Base-by-base conservation (phyloP, 2,113 vertebrate genomes). In the Monarcha castaneiventris region DNA sequence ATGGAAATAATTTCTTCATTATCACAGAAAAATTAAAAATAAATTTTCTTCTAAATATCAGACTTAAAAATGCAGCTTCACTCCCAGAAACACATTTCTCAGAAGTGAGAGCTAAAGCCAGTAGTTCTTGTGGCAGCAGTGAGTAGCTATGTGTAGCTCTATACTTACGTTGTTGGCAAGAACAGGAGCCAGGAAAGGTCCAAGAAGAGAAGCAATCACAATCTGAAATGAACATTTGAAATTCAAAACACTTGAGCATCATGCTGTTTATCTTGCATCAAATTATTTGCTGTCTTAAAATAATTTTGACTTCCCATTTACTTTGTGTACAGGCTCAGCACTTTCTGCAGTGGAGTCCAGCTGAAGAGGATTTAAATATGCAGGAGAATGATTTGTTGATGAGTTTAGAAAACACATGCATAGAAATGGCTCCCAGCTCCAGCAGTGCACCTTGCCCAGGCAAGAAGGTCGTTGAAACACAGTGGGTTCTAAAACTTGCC, bases 161-260 rank as follows among this genome's bases (percentile, higher is more conserved):
- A 5, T 52, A 96, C 96, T 97, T 96, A 98, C 97, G 0, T 44
- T 4, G 6, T 5, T 8, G 69, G 97, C 86, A 75, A 97, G 41
- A 32, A 80, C 73, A 75, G 96, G 87, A 73, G 77, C 63, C 64
- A 96, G 71, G 43, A 97, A 78, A 79, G 97, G 37, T 51, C 96
- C 96, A 19, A 98, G 84, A 46, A 98, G 90, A 64, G 86, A 92
- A 20, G 48, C 52, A 33, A 96, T 69, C 64, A 93, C 16, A n/a
- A 97, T 68, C 98, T 98, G 96, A 87, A 98, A 97, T 6, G 5
- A 83, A 43, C 73, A 80, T 82, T 46, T 49, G 46, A 64, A 90
- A 84, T 52, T 74, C 43, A 46, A 39, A 67, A 15, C 44, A 33
- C 10, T 61, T 41, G 29, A 64, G 16, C 29, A 44, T 39, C 6